Base-by-base conservation (phyloP, 2,888 invertebrate species). In the Pollenia angustigena region DNA sequence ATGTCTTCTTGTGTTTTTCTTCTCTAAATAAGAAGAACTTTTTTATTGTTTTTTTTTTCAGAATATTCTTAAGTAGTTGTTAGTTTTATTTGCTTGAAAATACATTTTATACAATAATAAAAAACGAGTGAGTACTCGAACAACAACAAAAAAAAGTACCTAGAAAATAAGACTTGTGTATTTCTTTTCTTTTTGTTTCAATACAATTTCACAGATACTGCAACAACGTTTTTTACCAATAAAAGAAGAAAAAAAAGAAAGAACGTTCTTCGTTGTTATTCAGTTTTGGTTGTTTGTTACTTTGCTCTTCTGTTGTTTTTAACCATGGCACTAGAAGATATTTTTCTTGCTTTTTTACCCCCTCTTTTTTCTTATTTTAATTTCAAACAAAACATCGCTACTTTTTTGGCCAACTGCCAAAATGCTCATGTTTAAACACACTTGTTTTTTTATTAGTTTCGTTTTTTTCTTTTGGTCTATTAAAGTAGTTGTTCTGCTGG, bases 401-500 rank as follows among this genome's bases (percentile, higher is more conserved):
- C 72, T 81, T 84, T 69, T 87, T 82, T 87, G 87, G 87, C 84
- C 68, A 78, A 18, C 10, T 68, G 81, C 87, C 87, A 87, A 85
- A 74, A 81, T 87, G 44, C 81, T 81, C 76, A 78, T 87, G 84
- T 84, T 87, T 72, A 80, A 87, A 87, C 84, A 84, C 74, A 84
- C 64, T 74, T 74, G 79, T 68, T 60, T 79, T 68, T 72, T 64
- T 50, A 4, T 48, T 42, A 44, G n/a, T 69, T 48, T 23, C 50
- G 54, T 76, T 18, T 0, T 64, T 69, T 12, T 44, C 75, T 64
- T 52, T 71, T 79, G 84, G 79, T 80, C 74, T 79, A 68, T 23
- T 54, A 75, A 68, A 80, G 52, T 80, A 68, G 79, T 68, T 66
- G 72, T 71, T 52, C 32, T 72, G 44, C 46, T 68, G 32, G 68